Base-by-base conservation (phyloP, 2,888 invertebrate genomes). In the Stegana nigrithorax region DNA sequence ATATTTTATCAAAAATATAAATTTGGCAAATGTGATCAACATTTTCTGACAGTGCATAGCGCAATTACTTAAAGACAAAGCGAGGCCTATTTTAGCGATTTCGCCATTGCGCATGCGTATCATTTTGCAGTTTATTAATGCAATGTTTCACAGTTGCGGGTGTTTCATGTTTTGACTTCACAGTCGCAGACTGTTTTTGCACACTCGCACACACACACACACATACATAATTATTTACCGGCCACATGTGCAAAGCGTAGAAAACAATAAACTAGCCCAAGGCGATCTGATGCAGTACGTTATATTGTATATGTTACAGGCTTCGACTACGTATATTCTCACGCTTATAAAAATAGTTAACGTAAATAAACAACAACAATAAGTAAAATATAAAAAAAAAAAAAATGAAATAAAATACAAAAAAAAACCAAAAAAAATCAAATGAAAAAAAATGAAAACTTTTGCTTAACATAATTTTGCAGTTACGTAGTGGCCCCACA, bases 181-280 rank as follows among this genome's bases (percentile, higher is more conserved):
- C n/a, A n/a, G n/a, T n/a, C n/a, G n/a, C n/a, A n/a, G n/a, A n/a
- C n/a, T n/a, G n/a, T n/a, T n/a, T n/a, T n/a, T n/a, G n/a, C n/a
- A n/a, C n/a, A n/a, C n/a, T n/a, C n/a, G n/a, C n/a, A n/a, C n/a
- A n/a, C n/a, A n/a, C n/a, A n/a, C n/a, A n/a, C n/a, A n/a, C n/a
- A n/a, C n/a, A n/a, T n/a, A n/a, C n/a, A n/a, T n/a, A n/a, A n/a
- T n/a, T n/a, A n/a, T n/a, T n/a, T n/a, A n/a, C n/a, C n/a, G n/a
- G n/a, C n/a, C 42, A 42, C n/a, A n/a, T 42, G 42, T 42, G 45
- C 23, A 23, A 25, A 23, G 10, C 10, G 21, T 32, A 32, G 32
- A 53, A 53, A 55, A 55, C 53, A 55, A 55, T 55, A 55, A 55
- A 55, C 53, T 55, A 55, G 53, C 53, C 53, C 10, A 10, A 8